These are phyloP conservation scores for Bombus sylvicola DNA, from an alignment of 1,140 invertebrate species.

Conservation along the genomic window DNA sequence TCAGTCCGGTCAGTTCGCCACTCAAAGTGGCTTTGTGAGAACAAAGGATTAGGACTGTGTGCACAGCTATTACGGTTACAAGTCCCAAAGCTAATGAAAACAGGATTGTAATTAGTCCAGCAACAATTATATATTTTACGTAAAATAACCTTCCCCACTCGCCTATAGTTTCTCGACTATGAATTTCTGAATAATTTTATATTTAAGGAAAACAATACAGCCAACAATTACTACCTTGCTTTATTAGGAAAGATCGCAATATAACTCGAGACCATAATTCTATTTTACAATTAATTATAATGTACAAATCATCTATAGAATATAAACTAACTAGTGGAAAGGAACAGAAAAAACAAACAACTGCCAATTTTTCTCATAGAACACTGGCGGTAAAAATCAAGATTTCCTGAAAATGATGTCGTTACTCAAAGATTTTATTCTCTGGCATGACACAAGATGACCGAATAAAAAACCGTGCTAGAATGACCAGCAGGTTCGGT, in stretches of 20 bases:
- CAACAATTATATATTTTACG: slow-evolving; percentile 29
- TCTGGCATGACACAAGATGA: slow-evolving; percentile 47
- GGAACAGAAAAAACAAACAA: neutral
- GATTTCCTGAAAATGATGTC: slow-evolving; percentile 36
- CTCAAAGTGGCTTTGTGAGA: slow-evolving; percentile 43
- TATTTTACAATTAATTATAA: too few species aligned
- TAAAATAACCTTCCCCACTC: slow-evolving; percentile 18
- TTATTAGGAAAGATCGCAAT: neutral
- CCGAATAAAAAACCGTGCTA: slow-evolving; percentile 57
- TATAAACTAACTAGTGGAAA: neutral
- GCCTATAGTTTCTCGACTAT: neutral
- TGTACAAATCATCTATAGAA: neutral
- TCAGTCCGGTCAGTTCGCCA: slow-evolving; percentile 45
- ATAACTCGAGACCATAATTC: neutral
- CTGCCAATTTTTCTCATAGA: neutral
- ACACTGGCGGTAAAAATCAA: neutral
- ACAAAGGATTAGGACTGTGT: slow-evolving; percentile 49
- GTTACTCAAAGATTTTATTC: slow-evolving; percentile 52
- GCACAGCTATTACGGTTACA: slow-evolving; percentile 32
- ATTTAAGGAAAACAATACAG: neutral
- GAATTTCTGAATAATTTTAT: neutral
- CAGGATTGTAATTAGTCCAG: slow-evolving; percentile 39
- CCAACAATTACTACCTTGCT: neutral
- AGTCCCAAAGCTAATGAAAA: slow-evolving; percentile 45
- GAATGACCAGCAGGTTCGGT: slow-evolving; percentile 43